phyloP scores from a whole-genome alignment of 2,797 vertebrate species.

The Lophius americanus region DNA sequence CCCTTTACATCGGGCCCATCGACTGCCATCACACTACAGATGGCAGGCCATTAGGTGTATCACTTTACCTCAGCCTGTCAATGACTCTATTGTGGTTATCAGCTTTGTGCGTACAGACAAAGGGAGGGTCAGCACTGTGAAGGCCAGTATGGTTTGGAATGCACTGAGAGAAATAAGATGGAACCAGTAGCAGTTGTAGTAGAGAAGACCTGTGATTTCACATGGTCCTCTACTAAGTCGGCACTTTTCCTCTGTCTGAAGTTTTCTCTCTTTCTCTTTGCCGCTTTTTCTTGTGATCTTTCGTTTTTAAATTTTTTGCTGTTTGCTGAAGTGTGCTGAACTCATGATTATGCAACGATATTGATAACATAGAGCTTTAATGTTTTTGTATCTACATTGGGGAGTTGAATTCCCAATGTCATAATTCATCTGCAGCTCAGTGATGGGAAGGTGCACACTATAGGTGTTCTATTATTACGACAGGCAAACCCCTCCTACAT shows the following conservation, averaged over 20 bases:
- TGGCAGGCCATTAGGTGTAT: slow-evolving; percentile 61
- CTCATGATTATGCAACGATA: slow-evolving; percentile 17
- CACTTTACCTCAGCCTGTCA: slow-evolving; percentile 74
- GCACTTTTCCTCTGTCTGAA: slow-evolving; percentile 28
- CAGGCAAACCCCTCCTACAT: slow-evolving; percentile 12
- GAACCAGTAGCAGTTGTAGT: slow-evolving; percentile 42
- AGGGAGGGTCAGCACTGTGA: slow-evolving; percentile 51
- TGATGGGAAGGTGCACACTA: slow-evolving; percentile 6
- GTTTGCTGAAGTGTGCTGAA: slow-evolving; percentile 15
- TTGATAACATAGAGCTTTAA: slow-evolving; percentile 38
- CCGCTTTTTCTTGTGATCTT: slow-evolving; percentile 12
- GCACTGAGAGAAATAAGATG: slow-evolving; percentile 22
- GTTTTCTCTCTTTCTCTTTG: slow-evolving; percentile 12
- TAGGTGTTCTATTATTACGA: slow-evolving; percentile 15
- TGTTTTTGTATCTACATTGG: slow-evolving; percentile 16
- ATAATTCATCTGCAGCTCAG: neutral
- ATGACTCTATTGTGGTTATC: slow-evolving; percentile 60
- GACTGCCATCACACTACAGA: slow-evolving; percentile 46
- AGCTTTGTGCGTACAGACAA: slow-evolving; percentile 70
- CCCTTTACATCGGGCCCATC: slow-evolving; percentile 45
- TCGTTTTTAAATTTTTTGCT: slow-evolving; percentile 33
- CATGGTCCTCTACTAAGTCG: slow-evolving; percentile 22
- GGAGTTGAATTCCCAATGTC: slow-evolving; percentile 22
- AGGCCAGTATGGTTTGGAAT: slow-evolving; percentile 18
- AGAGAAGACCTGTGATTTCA: slow-evolving; percentile 9